Evolutionary conservation across 2,113 vertebrate species (phyloP).

Genomic region (Phyllopteryx taeniolatus): DNA sequence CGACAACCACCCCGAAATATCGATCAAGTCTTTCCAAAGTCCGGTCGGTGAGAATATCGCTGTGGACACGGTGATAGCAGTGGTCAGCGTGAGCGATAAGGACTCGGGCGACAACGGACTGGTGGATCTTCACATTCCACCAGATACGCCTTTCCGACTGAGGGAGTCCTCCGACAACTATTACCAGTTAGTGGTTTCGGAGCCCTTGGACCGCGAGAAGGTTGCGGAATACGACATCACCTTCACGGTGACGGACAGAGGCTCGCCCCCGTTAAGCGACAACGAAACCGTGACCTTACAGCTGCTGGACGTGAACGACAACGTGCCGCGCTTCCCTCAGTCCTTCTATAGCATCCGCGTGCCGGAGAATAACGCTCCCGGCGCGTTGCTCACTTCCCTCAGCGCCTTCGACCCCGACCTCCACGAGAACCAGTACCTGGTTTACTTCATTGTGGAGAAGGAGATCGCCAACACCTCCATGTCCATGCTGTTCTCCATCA

Average conservation of each 20-base stretch:
- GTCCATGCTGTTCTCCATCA: slow-evolving; percentile 82
- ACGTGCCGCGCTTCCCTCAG: slow-evolving; percentile 64
- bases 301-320: slow-evolving; percentile 72
- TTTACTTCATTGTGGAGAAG: slow-evolving; percentile 78
- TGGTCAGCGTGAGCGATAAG: slow-evolving; percentile 69
- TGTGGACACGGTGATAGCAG: slow-evolving; percentile 65
- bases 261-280: slow-evolving; percentile 66
- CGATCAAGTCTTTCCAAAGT: slow-evolving; percentile 72
- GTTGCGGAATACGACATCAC: slow-evolving; percentile 68
- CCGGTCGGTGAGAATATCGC: slow-evolving; percentile 63
- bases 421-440: slow-evolving; percentile 78
- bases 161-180: slow-evolving; percentile 67
- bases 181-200: slow-evolving; percentile 64
- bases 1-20: slow-evolving; percentile 75
- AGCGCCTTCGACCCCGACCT: slow-evolving; percentile 64
- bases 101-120: slow-evolving; percentile 67
- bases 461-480: slow-evolving; percentile 78
- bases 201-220: slow-evolving; percentile 67
- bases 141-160: slow-evolving; percentile 60
- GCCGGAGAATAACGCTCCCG: slow-evolving; percentile 73
- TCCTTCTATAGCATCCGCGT: slow-evolving; percentile 63
- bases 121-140: slow-evolving; percentile 59
- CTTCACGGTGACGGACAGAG: slow-evolving; percentile 64
- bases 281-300: slow-evolving; percentile 71
- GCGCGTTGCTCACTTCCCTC: slow-evolving; percentile 58